Percentiles rank a stretch among this genome's conserved stretches.
phyloP scores from a whole-genome alignment of 2,797 vertebrate species.

The Artibeus lituratus region DNA sequence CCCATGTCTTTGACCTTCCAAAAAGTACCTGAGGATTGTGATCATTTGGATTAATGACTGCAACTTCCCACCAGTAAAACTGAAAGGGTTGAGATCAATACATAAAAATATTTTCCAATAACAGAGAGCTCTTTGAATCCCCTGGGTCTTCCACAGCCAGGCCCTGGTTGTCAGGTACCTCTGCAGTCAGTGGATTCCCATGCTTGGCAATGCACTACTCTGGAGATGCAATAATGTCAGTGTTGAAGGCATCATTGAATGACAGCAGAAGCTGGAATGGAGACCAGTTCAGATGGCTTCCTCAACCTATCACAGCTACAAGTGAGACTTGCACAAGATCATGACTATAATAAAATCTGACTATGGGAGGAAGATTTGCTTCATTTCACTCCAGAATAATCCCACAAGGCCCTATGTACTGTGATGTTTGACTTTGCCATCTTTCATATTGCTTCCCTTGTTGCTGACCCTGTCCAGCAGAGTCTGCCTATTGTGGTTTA shows the following conservation, averaged over 20 bases:
- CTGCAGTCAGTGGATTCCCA: background rate
- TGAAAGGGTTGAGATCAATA: background rate
- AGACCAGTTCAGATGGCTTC: background rate
- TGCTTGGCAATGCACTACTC: background rate
- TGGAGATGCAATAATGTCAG: background rate
- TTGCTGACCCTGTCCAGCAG: no score
- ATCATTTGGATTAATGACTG: background rate
- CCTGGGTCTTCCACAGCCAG: background rate
- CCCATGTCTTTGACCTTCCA: background rate
- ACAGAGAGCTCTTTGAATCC: background rate
- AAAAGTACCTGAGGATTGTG: background rate
- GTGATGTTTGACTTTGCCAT: constrained; percentile 37
- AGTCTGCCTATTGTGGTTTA: no score
- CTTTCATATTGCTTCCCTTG: constrained; percentile 29
- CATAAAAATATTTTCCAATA: background rate
- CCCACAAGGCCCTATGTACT: background rate
- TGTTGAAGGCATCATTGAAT: background rate
- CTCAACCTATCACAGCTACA: background rate
- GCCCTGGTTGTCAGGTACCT: background rate
- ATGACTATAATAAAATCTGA: background rate
- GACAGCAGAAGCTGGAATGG: background rate
- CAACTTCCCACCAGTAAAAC: background rate
- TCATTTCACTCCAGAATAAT: background rate
- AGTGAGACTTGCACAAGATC: background rate
- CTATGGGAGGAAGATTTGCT: background rate